These are phyloP conservation scores for Phataginus tricuspis DNA, from an alignment of 2,797 vertebrate genomes.

Conservation along the genomic window DNA sequence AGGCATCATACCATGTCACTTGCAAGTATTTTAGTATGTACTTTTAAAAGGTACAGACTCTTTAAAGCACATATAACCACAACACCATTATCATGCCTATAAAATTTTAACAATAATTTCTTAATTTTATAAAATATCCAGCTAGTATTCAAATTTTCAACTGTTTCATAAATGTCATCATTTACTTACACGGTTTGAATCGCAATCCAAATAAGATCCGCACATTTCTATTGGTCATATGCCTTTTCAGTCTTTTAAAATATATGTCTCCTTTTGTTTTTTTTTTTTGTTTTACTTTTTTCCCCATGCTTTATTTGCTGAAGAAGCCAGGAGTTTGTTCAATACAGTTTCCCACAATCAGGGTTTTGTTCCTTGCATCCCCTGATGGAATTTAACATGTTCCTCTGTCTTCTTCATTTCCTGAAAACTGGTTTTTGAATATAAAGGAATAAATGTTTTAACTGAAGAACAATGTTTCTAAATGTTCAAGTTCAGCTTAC, in stretches of 20 bases:
- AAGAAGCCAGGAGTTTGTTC: background rate
- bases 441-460: background rate
- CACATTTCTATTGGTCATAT: background rate
- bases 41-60: background rate
- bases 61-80: background rate
- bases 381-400: background rate
- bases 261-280: background rate
- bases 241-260: background rate
- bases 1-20: background rate
- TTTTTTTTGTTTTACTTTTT: background rate
- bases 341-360: background rate
- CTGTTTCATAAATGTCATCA: background rate
- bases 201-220: background rate
- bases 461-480: background rate
- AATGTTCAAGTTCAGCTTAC: background rate
- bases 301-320: background rate
- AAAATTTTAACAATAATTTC: background rate
- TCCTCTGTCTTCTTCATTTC: background rate
- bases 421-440: background rate
- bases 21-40: background rate
- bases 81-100: background rate
- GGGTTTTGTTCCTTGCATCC: background rate
- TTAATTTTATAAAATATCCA: background rate
- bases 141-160: background rate
- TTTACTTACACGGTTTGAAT: background rate